Evolutionary conservation across 2,113 vertebrate genomes (phyloP).

Genomic region (Hippocampus guttulatus): DNA sequence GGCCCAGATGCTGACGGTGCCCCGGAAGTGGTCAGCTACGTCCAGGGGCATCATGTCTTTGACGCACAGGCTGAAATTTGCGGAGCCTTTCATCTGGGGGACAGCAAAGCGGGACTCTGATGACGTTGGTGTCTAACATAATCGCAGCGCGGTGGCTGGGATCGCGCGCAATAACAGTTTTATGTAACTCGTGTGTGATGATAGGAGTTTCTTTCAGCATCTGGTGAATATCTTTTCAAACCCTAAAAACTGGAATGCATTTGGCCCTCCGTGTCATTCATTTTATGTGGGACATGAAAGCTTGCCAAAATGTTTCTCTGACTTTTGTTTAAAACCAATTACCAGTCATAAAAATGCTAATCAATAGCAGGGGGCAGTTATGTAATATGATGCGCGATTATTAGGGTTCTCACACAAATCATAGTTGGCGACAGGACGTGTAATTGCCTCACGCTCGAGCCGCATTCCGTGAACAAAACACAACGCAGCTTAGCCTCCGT

Average conservation of each 20-base stretch:
- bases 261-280: neutral
- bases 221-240: conserved; percentile 1
- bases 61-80: conserved; percentile 83
- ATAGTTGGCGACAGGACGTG: neutral
- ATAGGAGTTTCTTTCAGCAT: neutral
- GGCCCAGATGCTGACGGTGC: conserved; percentile 86
- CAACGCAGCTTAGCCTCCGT: too few relatives aligned
- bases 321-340: neutral
- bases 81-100: conserved; percentile 80
- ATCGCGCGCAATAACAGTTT: conserved; percentile 5
- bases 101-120: conserved; percentile 11
- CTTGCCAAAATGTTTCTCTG: neutral
- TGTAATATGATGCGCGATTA: neutral
- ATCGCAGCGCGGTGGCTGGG: neutral
- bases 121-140: neutral
- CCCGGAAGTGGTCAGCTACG: conserved; percentile 87
- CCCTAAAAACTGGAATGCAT: neutral
- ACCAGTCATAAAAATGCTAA: neutral
- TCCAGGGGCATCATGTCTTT: conserved; percentile 89
- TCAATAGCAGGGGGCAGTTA: neutral
- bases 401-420: neutral
- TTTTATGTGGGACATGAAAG: neutral
- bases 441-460: too few relatives aligned
- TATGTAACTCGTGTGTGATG: neutral
- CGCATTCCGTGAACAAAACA: too few relatives aligned